phyloP scores from a whole-genome alignment of 2,888 invertebrate genomes.

The Synanthedon formicaeformis region DNA sequence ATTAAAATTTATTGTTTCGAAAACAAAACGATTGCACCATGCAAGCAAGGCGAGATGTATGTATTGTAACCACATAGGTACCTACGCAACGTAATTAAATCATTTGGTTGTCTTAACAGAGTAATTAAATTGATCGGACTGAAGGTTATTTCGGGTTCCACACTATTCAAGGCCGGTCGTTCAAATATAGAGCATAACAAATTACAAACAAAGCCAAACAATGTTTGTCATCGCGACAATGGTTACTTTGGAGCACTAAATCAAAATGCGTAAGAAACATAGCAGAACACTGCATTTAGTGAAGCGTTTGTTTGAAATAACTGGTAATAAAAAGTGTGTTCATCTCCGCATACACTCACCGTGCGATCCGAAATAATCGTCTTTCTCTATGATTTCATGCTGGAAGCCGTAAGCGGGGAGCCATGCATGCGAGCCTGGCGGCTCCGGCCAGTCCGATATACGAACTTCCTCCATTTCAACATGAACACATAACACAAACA shows the following conservation, averaged over 20 bases:
- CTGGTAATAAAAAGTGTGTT: too few species aligned
- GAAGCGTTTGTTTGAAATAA: too few species aligned
- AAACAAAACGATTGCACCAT: slow-evolving; percentile 21
- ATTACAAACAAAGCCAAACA: slow-evolving; percentile 22
- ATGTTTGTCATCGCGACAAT: neutral
- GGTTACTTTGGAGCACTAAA: too few species aligned
- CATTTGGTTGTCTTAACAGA: neutral
- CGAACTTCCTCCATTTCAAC: slow-evolving; percentile 73
- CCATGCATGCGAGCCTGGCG: slow-evolving; percentile 80
- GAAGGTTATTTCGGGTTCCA: neutral
- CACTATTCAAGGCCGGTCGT: neutral
- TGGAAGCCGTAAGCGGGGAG: slow-evolving; percentile 84
- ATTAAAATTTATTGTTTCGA: slow-evolving; percentile 18
- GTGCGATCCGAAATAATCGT: slow-evolving; percentile 75
- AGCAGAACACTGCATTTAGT: too few species aligned
- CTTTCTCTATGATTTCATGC: slow-evolving; percentile 74
- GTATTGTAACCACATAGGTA: too few species aligned
- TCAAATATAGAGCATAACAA: slow-evolving; percentile 2
- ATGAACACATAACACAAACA: slow-evolving; percentile 64
- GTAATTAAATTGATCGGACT: neutral
- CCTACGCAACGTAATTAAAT: neutral
- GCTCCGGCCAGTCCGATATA: slow-evolving; percentile 76
- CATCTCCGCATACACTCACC: slow-evolving; percentile 53
- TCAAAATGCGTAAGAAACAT: too few species aligned
- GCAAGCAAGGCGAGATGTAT: slow-evolving; percentile 3